phyloP scores from a whole-genome alignment of 2,888 invertebrate genomes.

The Drosophila melanosoma region DNA sequence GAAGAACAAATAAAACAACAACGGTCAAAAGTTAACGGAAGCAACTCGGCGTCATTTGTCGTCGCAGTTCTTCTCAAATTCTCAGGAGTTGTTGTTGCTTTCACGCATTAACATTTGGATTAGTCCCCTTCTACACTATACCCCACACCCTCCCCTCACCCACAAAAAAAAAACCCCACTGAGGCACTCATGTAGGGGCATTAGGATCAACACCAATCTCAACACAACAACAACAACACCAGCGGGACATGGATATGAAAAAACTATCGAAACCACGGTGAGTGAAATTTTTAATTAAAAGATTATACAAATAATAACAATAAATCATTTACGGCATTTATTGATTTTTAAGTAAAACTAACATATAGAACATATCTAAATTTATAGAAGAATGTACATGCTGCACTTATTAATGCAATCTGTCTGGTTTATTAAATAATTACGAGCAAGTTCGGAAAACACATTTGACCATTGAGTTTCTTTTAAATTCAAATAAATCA shows the following conservation, averaged over 20 bases:
- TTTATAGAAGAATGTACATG: not conserved
- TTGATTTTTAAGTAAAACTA: not conserved
- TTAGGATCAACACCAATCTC: constrained; percentile 16
- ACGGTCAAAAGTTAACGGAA: constrained; percentile 21
- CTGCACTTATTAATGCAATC: not conserved
- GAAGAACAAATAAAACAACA: constrained; percentile 4
- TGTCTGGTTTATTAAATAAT: not conserved
- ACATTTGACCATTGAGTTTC: not conserved
- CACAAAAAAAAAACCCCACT: not conserved
- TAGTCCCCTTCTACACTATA: constrained; percentile 28
- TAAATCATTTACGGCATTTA: not conserved
- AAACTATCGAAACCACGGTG: constrained; percentile 75
- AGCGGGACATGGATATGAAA: constrained; percentile 72
- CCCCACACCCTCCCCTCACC: constrained; percentile 1
- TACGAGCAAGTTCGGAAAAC: not conserved
- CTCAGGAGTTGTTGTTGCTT: constrained; percentile 52
- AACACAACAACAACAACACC: constrained; percentile 32
- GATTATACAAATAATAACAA: not conserved
- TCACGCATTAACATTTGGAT: constrained; percentile 54
- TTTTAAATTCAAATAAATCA: not conserved
- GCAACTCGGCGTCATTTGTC: constrained; percentile 22
- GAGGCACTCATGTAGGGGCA: constrained; percentile 49
- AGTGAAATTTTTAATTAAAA: constrained; percentile 29
- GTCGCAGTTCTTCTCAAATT: constrained; percentile 31
- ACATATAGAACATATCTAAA: not conserved